Conservation (phyloP, 2,888 invertebrate genomes). For the Mesochorus sp. region DNA sequence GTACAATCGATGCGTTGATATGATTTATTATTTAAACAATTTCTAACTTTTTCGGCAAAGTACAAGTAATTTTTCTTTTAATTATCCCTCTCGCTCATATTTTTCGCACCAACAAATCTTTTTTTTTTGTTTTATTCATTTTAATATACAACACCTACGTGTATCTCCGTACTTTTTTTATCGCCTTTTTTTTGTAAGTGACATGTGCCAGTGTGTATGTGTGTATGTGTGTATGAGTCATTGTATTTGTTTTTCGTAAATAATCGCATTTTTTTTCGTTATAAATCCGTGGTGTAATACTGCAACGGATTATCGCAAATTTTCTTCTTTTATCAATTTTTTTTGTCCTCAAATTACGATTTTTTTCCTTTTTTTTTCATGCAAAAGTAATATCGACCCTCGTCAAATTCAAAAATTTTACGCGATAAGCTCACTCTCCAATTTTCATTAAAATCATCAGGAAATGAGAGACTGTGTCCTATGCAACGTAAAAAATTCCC, state of each 20-base stretch:
- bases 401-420: slow-evolving; percentile 22
- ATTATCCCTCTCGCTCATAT: slow-evolving; percentile 55
- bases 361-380: not conserved
- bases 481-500: slow-evolving; percentile 12
- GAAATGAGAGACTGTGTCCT: slow-evolving; percentile 44
- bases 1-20: slow-evolving; percentile 65
- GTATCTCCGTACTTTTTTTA: slow-evolving; percentile 53
- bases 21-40: slow-evolving; percentile 78
- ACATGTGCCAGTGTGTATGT: slow-evolving; percentile 46
- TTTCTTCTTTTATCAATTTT: not conserved
- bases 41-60: slow-evolving; percentile 72
- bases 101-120: slow-evolving; percentile 74
- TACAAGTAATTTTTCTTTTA: slow-evolving; percentile 70
- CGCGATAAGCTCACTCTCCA: not conserved
- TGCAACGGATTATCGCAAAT: slow-evolving; percentile 62
- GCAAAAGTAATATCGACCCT: slow-evolving; percentile 21
- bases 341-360: too few species aligned
- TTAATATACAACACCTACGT: slow-evolving; percentile 71
- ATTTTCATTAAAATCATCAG: slow-evolving; percentile 2
- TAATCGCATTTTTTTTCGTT: slow-evolving; percentile 29
- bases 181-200: slow-evolving; percentile 6
- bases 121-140: slow-evolving; percentile 49
- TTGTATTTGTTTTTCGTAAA: slow-evolving; percentile 33
- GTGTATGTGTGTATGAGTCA: slow-evolving; percentile 25
- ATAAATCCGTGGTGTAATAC: slow-evolving; percentile 65